Conservation (phyloP, 2,888 invertebrate species). For the Harpagoxenus sublaevis region DNA sequence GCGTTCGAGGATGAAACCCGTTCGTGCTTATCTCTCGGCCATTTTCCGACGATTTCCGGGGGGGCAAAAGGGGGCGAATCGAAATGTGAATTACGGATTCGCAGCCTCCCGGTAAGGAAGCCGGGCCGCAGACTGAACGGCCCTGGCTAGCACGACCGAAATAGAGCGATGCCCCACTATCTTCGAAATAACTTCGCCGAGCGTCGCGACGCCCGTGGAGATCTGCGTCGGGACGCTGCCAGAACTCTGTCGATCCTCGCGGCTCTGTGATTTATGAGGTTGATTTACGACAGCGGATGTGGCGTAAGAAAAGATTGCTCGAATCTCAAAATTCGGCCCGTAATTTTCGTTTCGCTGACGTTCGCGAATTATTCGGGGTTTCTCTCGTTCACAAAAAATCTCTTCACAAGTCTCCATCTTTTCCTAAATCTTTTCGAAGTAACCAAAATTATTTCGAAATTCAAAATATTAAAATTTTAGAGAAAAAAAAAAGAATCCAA, state of each 20-base stretch:
- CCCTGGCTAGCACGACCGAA: conserved; percentile 82
- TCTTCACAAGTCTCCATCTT: background rate
- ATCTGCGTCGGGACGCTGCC: conserved; percentile 59
- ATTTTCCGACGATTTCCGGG: background rate
- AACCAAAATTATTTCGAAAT: background rate
- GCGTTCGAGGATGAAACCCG: background rate
- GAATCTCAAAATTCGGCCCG: conserved; percentile 1
- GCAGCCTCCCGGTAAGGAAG: conserved; percentile 79
- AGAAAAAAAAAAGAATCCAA: background rate
- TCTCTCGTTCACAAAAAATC: background rate
- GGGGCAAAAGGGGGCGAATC: conserved; percentile 22
- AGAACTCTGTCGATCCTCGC: conserved; percentile 65
- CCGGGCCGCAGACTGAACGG: conserved; percentile 83
- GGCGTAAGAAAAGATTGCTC: background rate
- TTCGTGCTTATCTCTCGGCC: conserved; percentile 5
- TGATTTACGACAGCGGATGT: background rate
- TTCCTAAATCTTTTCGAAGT: background rate
- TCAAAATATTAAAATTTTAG: background rate
- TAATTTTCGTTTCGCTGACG: background rate
- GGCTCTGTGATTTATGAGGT: conserved; percentile 62
- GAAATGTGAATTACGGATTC: conserved; percentile 52
- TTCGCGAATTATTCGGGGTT: background rate
- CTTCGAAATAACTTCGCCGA: conserved; percentile 72
- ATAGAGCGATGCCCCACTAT: conserved; percentile 84
- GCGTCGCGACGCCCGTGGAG: conserved; percentile 68